Conservation (phyloP, 2,888 invertebrate species). For the Cosmopolites sordidus region DNA sequence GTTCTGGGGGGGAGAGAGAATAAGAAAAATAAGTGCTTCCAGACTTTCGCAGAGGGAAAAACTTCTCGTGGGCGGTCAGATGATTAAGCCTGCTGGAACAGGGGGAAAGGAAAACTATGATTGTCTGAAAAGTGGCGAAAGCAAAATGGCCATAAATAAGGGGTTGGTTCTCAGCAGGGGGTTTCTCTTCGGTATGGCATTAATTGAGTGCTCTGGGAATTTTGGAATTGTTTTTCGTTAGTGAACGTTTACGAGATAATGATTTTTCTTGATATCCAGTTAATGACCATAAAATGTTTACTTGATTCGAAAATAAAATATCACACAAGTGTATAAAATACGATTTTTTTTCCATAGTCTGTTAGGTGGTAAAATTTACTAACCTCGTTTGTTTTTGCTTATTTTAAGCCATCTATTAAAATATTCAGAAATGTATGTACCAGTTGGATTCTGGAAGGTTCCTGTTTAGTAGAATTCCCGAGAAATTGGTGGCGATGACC, state of each 20-base stretch:
- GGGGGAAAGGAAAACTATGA: constrained; percentile 42
- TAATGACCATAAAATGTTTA: too few relatives aligned
- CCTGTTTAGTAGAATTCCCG: too few relatives aligned
- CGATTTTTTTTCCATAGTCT: too few relatives aligned
- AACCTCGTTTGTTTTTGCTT: too few relatives aligned
- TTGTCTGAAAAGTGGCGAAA: constrained; percentile 46
- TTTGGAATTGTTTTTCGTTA: not conserved
- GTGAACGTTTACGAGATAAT: not conserved
- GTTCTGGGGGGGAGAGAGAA: not conserved
- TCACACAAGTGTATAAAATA: too few relatives aligned
- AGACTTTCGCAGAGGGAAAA: constrained; percentile 5
- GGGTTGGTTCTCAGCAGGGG: not conserved
- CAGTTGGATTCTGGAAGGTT: too few relatives aligned
- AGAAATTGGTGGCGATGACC: too few relatives aligned
- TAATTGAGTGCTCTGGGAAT: constrained; percentile 8
- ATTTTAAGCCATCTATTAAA: too few relatives aligned
- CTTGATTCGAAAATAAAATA: too few relatives aligned
- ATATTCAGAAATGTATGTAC: too few relatives aligned
- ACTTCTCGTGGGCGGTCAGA: constrained; percentile 39
- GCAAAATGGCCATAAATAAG: constrained; percentile 42
- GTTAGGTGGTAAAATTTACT: too few relatives aligned
- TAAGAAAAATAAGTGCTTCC: constrained; percentile 36
- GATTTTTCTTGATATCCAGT: not conserved
- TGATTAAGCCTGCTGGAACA: constrained; percentile 37
- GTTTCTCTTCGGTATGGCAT: not conserved